Evolutionary conservation across 2,797 vertebrate species (phyloP).

Genomic region (Bradypodion pumilum): DNA sequence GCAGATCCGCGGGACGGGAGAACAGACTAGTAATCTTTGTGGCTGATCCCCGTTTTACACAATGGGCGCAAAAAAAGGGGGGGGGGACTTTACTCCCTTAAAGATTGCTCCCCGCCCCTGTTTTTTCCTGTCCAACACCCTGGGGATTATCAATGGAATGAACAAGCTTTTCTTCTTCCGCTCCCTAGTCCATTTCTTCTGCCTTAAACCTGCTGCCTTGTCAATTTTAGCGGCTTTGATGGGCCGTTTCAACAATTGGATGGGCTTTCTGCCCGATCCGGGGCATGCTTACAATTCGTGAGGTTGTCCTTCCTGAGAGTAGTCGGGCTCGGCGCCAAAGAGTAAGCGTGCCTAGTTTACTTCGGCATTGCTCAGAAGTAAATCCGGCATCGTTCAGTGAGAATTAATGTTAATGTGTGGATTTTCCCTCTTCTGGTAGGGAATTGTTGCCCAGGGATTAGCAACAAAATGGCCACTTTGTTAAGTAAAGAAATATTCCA

Average conservation of each 20-base stretch:
- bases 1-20: no score
- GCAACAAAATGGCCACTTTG: not conserved
- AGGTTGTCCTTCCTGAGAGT: not conserved
- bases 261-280: not conserved
- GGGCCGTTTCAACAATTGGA: no score
- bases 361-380: not conserved
- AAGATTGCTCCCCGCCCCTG: not conserved
- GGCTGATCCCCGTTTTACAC: not conserved
- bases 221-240: not conserved
- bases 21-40: not conserved
- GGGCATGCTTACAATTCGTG: no score
- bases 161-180: rapidly evolving
- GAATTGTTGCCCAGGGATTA: no score
- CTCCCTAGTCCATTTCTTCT: no score
- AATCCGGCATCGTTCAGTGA: not conserved
- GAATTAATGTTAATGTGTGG: no score
- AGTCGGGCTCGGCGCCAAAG: not conserved
- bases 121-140: not conserved
- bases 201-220: not conserved
- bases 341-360: not conserved
- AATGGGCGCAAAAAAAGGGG: no score
- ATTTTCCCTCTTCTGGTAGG: not conserved
- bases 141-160: not conserved
- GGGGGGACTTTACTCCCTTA: no score
- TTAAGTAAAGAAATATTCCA: not conserved